Evolutionary conservation across 2,888 invertebrate genomes (phyloP).

Genomic region (Carterocephalus palaemon): DNA sequence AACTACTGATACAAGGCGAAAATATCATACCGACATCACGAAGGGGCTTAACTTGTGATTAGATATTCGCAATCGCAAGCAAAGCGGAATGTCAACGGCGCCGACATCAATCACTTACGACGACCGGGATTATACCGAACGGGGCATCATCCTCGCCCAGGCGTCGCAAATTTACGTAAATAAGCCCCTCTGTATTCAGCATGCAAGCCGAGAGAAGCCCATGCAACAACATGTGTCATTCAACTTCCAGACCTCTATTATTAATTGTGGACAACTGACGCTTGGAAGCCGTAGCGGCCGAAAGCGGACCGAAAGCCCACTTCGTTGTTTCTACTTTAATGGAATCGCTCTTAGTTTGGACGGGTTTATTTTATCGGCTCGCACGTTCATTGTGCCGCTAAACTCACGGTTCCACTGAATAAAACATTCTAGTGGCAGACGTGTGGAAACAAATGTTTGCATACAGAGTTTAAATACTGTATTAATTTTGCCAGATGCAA

Average conservation of each 20-base stretch:
- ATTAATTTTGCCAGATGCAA: too few relatives aligned
- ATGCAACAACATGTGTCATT: constrained; percentile 75
- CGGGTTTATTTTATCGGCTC: constrained; percentile 24
- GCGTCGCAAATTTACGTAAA: constrained; percentile 71
- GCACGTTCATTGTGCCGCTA: constrained; percentile 27
- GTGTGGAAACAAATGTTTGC: too few relatives aligned
- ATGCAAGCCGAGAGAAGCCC: constrained; percentile 61
- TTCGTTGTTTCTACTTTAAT: constrained; percentile 58
- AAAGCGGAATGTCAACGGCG: constrained; percentile 56
- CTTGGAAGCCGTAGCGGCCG: constrained; percentile 45
- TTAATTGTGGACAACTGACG: constrained; percentile 72
- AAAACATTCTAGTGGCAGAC: constrained; percentile 30
- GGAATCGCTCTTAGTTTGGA: constrained; percentile 40
- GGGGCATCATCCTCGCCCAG: constrained; percentile 58
- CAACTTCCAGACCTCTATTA: constrained; percentile 73
- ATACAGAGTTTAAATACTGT: too few relatives aligned
- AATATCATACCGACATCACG: too few relatives aligned
- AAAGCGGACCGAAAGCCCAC: constrained; percentile 33
- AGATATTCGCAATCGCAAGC: constrained; percentile 24
- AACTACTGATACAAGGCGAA: too few relatives aligned
- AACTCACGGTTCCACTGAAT: constrained; percentile 17
- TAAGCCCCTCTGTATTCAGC: constrained; percentile 75
- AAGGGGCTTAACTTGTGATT: too few relatives aligned
- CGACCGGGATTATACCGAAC: constrained; percentile 60
- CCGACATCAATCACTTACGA: constrained; percentile 69